A percentile compares a stretch with the other conserved stretches of the same genome.
Conservation (phyloP, 2,797 vertebrate species). For the Aphelocoma californica region DNA sequence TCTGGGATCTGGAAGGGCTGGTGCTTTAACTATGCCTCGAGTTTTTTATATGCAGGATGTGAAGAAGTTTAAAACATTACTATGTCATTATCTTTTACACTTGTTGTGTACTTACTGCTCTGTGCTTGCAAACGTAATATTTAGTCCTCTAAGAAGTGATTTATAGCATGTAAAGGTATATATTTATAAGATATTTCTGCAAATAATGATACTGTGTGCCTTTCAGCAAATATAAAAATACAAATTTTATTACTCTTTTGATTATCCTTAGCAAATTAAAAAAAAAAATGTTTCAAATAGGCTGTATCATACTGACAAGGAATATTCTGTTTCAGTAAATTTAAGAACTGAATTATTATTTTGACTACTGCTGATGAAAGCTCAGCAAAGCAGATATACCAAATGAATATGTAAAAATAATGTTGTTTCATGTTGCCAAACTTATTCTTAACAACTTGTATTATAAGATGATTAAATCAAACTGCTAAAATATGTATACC, state of each 20-base stretch:
- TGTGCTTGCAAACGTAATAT: background rate
- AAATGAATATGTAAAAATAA: background rate
- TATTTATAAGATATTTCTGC: background rate
- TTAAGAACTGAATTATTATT: background rate
- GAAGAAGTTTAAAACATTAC: background rate
- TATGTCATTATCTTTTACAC: background rate
- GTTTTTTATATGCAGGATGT: background rate
- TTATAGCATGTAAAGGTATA: background rate
- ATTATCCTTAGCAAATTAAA: background rate
- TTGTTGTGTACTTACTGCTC: background rate
- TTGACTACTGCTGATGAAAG: background rate
- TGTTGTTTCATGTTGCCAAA: background rate
- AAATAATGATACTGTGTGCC: background rate
- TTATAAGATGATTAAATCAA: background rate
- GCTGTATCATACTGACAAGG: background rate
- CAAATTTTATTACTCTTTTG: background rate
- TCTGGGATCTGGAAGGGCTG: background rate
- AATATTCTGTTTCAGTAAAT: background rate
- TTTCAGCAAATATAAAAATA: background rate
- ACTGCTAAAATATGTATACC: background rate
- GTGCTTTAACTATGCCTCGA: background rate
- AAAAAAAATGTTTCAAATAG: background rate
- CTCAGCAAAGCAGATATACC: background rate
- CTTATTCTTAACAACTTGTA: background rate
- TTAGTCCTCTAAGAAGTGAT: background rate